These are phyloP conservation scores for Macrosteles quadrilineatus DNA, from an alignment of 1,140 invertebrate genomes.

Conservation along the genomic window DNA sequence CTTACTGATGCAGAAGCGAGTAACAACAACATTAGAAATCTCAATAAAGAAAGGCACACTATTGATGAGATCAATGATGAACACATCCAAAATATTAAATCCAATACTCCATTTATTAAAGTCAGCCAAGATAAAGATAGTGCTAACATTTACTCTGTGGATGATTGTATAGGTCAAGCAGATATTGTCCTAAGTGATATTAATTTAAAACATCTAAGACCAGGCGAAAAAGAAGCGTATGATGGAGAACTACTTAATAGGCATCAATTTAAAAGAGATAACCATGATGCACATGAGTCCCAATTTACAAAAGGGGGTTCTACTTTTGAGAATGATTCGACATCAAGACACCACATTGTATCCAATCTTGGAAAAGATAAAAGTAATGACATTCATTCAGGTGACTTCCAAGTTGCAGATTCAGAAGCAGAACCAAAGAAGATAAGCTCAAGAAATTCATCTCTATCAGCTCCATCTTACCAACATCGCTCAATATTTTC, in stretches of 20 bases:
- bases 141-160: too few species aligned
- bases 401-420: conserved; percentile 33
- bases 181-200: not conserved
- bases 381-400: conserved; percentile 1
- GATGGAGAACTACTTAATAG: conserved; percentile 2
- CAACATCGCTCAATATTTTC: conserved; percentile 68
- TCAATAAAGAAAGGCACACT: not conserved
- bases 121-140: too few species aligned
- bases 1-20: not conserved
- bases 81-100: too few species aligned
- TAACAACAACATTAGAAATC: not conserved
- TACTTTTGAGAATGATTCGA: not conserved
- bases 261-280: not conserved
- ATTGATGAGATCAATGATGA: too few species aligned
- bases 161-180: too few species aligned
- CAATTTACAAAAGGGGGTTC: not conserved
- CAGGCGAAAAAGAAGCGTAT: not conserved
- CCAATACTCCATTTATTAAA: too few species aligned
- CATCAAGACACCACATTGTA: conserved; percentile 18
- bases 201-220: not conserved
- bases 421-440: conserved; percentile 40
- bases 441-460: conserved; percentile 39
- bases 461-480: conserved; percentile 45
- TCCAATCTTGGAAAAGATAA: conserved; percentile 36
- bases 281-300: not conserved